Conservation (phyloP, 1,140 invertebrate species). For the Lasaia peninsularis region DNA sequence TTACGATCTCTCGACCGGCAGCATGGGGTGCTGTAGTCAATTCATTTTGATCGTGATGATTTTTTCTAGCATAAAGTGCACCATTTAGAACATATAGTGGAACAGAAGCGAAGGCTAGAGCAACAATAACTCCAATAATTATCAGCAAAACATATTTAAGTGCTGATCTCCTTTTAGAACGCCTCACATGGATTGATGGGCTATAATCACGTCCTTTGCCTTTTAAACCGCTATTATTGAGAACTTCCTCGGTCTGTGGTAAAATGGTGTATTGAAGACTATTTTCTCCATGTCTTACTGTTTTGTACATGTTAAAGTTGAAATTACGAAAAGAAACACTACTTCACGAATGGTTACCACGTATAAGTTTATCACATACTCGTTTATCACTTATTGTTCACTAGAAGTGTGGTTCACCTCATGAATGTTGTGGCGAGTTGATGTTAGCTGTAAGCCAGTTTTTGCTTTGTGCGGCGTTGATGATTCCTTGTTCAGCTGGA, state of each 20-base stretch:
- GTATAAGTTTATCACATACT: slow-evolving; percentile 53
- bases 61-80: slow-evolving; percentile 47
- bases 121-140: slow-evolving; percentile 51
- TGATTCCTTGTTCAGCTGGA: slow-evolving; percentile 23
- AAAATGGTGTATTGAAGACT: slow-evolving; percentile 85
- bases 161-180: slow-evolving; percentile 51
- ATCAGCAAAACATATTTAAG: slow-evolving; percentile 60
- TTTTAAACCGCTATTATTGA: slow-evolving; percentile 78
- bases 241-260: slow-evolving; percentile 82
- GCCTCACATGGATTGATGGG: slow-evolving; percentile 61
- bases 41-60: slow-evolving; percentile 46
- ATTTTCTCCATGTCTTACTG: slow-evolving; percentile 84
- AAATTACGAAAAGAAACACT: slow-evolving; percentile 54
- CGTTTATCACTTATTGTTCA: slow-evolving; percentile 25
- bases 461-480: slow-evolving; percentile 56
- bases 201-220: slow-evolving; percentile 76
- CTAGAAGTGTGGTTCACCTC: slow-evolving; percentile 26
- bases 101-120: slow-evolving; percentile 52
- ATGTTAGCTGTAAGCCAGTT: slow-evolving; percentile 42
- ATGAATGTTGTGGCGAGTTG: slow-evolving; percentile 44
- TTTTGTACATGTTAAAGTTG: slow-evolving; percentile 83
- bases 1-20: slow-evolving; percentile 47
- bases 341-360: slow-evolving; percentile 36
- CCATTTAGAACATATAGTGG: slow-evolving; percentile 62
- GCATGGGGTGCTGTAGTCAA: slow-evolving; percentile 46